These are phyloP conservation scores for Agrochola lychnidis DNA, from an alignment of 2,888 invertebrate species.

Conservation along the genomic window DNA sequence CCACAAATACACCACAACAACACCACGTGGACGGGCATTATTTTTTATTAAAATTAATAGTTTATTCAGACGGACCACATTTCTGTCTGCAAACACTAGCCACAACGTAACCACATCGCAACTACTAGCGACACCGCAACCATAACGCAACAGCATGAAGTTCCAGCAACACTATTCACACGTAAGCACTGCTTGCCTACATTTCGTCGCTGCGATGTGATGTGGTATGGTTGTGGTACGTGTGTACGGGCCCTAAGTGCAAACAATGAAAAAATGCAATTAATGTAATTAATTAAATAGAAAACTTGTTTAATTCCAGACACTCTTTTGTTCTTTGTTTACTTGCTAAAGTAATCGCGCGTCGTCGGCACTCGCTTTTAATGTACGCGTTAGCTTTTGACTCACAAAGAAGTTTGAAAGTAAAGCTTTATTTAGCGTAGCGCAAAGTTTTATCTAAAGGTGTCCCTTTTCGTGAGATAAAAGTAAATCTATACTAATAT, in stretches of 20 bases:
- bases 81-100: too few species aligned
- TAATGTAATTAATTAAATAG: constrained; percentile 6
- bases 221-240: too few species aligned
- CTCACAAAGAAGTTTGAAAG: constrained; percentile 51
- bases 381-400: constrained; percentile 64
- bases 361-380: constrained; percentile 59
- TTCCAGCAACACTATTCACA: too few species aligned
- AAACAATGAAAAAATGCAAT: constrained; percentile 8
- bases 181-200: too few species aligned
- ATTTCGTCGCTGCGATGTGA: too few species aligned
- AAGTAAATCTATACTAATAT: constrained; percentile 13
- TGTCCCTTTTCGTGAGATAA: constrained; percentile 35
- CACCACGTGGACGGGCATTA: too few species aligned
- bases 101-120: too few species aligned
- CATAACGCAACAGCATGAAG: too few species aligned
- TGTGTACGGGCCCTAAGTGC: neutral
- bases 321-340: constrained; percentile 55
- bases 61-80: too few species aligned
- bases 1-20: too few species aligned
- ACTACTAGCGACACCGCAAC: too few species aligned
- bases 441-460: constrained; percentile 33
- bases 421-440: constrained; percentile 36
- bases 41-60: too few species aligned
- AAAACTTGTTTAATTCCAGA: constrained; percentile 26
- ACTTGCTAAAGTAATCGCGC: constrained; percentile 55